phyloP scores from a whole-genome alignment of 1,140 invertebrate species.

The Chymomyza costata region DNA sequence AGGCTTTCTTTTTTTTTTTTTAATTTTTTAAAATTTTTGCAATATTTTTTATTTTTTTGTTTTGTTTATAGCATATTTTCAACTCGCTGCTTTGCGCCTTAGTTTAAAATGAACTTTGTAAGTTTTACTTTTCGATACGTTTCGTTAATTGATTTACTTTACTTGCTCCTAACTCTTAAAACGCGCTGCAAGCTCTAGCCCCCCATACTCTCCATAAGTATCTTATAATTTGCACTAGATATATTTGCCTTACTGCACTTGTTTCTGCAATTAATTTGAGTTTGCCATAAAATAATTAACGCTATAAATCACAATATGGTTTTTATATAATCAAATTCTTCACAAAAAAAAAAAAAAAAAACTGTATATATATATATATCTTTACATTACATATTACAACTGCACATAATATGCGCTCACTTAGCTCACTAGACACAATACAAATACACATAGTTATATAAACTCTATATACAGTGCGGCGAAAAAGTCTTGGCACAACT shows the following conservation, averaged over 20 bases:
- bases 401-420: background rate
- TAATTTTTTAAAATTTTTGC: conserved; percentile 39
- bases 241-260: conserved; percentile 19
- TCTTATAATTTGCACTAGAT: conserved; percentile 59
- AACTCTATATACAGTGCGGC: too few relatives aligned
- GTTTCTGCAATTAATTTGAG: conserved; percentile 18
- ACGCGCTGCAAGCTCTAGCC: conserved; percentile 6
- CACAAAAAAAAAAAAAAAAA: conserved; percentile 33
- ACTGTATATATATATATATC: conserved; percentile 14
- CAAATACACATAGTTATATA: conserved; percentile 26
- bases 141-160: conserved; percentile 57
- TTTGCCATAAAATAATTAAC: conserved; percentile 72
- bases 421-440: conserved; percentile 26
- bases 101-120: conserved; percentile 63
- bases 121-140: conserved; percentile 59
- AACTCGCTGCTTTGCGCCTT: conserved; percentile 32
- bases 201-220: background rate
- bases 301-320: conserved; percentile 74
- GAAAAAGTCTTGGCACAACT: too few relatives aligned
- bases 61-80: conserved; percentile 9
- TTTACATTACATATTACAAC: conserved; percentile 13
- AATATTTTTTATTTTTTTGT: conserved; percentile 11
- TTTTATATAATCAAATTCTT: conserved; percentile 43
- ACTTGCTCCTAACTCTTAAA: conserved; percentile 7
- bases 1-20: conserved; percentile 34